Evolutionary conservation across 2,888 invertebrate species (phyloP).

Genomic region (Tetramorium bicarinatum): DNA sequence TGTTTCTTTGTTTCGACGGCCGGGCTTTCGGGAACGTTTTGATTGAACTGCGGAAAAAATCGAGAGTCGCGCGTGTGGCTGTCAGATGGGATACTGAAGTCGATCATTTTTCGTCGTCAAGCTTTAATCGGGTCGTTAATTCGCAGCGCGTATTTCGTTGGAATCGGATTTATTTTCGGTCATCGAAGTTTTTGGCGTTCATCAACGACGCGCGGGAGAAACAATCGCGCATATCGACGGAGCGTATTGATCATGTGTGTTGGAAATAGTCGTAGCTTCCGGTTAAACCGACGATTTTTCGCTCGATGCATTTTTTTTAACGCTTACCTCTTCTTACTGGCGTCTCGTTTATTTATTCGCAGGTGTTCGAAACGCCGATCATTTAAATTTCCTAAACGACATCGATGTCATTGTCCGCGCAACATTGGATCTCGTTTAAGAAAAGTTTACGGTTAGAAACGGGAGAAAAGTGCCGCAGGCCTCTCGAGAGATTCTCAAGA

Average conservation of each 20-base stretch:
- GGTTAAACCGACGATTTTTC: slow-evolving; percentile 26
- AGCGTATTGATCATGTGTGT: slow-evolving; percentile 51
- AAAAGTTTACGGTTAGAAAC: slow-evolving; percentile 22
- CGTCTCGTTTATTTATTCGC: neutral
- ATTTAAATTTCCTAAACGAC: neutral
- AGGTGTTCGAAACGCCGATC: neutral
- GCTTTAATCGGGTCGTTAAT: slow-evolving; percentile 55
- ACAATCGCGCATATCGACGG: neutral
- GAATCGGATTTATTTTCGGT: slow-evolving; percentile 49
- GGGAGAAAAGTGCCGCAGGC: neutral
- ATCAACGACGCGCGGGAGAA: neutral
- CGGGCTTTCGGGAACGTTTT: slow-evolving; percentile 10
- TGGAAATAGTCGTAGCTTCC: slow-evolving; percentile 47
- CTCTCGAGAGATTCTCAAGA: neutral
- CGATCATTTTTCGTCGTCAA: slow-evolving; percentile 54
- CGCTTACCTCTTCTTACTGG: neutral
- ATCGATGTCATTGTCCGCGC: neutral
- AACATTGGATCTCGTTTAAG: slow-evolving; percentile 1
- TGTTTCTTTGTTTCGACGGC: neutral
- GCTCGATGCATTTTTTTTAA: neutral
- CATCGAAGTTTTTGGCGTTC: slow-evolving; percentile 51
- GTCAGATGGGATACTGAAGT: slow-evolving; percentile 4
- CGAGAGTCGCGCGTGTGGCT: neutral
- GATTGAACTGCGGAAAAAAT: slow-evolving; percentile 27
- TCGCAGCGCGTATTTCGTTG: slow-evolving; percentile 16